Conservation (phyloP, 2,888 invertebrate species). For the Rosalia funebris region DNA sequence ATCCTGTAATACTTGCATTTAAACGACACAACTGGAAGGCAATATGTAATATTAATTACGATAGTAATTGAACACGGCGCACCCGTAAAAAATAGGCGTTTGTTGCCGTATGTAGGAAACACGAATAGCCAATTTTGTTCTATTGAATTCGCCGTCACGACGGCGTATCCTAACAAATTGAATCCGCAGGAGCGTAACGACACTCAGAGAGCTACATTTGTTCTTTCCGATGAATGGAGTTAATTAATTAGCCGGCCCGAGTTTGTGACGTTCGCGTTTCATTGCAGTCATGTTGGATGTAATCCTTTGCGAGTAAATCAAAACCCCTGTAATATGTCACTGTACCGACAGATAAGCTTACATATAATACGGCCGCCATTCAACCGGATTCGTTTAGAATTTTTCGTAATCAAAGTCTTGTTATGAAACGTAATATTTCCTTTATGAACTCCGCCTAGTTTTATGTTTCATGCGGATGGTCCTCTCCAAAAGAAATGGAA, state of each 20-base stretch:
- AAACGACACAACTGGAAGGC: too few relatives aligned
- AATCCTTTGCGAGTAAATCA: slow-evolving; percentile 48
- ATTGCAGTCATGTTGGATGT: slow-evolving; percentile 51
- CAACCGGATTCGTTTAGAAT: slow-evolving; percentile 18
- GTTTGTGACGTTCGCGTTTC: slow-evolving; percentile 49
- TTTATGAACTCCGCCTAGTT: slow-evolving; percentile 3
- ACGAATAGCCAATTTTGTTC: slow-evolving; percentile 21
- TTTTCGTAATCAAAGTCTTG: slow-evolving; percentile 22
- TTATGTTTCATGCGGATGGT: neutral
- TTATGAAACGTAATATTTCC: slow-evolving; percentile 16
- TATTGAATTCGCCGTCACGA: slow-evolving; percentile 49
- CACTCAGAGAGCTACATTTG: slow-evolving; percentile 43
- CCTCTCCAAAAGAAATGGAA: slow-evolving; percentile 1
- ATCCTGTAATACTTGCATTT: too few relatives aligned
- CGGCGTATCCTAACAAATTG: slow-evolving; percentile 49
- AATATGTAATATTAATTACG: too few relatives aligned
- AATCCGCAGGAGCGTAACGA: slow-evolving; percentile 44
- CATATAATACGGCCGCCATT: slow-evolving; percentile 12
- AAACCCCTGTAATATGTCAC: slow-evolving; percentile 39
- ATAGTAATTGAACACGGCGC: too few relatives aligned
- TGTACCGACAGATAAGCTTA: slow-evolving; percentile 35
- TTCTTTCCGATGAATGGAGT: slow-evolving; percentile 48
- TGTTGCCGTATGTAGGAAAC: slow-evolving; percentile 16
- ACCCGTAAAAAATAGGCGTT: too few relatives aligned
- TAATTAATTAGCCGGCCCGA: slow-evolving; percentile 46